These are phyloP conservation scores for Caenorhabditis sp. DNA, from an alignment of 2,888 invertebrate species.

Conservation along the genomic window DNA sequence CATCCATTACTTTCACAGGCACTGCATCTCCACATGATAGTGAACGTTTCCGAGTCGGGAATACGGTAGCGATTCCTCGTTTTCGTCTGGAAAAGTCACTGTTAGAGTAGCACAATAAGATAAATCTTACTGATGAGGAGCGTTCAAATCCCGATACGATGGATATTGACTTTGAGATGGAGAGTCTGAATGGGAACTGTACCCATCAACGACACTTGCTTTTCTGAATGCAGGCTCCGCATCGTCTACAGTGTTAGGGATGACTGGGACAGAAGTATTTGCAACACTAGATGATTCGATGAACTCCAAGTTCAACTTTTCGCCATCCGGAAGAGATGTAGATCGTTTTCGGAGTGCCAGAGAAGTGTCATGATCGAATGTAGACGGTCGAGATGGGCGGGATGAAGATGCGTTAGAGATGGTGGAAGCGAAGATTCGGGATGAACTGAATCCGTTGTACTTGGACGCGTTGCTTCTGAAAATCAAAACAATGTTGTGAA, in stretches of 20 bases:
- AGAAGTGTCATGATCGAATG: constrained; percentile 58
- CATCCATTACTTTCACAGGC: constrained; percentile 18
- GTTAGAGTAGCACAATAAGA: not conserved
- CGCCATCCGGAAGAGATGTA: constrained; percentile 77
- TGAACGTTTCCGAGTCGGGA: constrained; percentile 73
- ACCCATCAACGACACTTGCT: constrained; percentile 37
- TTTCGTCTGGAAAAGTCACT: constrained; percentile 58
- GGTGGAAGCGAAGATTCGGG: constrained; percentile 56
- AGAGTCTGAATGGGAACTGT: constrained; percentile 64
- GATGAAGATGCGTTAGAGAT: constrained; percentile 50
- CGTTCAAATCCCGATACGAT: constrained; percentile 68
- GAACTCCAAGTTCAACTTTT: constrained; percentile 70
- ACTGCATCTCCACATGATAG: constrained; percentile 72
- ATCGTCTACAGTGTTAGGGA: constrained; percentile 6
- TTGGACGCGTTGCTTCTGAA: constrained; percentile 37
- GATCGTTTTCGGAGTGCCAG: constrained; percentile 69
- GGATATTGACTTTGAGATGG: constrained; percentile 74
- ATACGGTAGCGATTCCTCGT: constrained; percentile 68
- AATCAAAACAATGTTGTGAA: not conserved
- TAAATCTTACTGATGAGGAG: constrained; percentile 48
- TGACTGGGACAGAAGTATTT: constrained; percentile 31
- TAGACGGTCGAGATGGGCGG: constrained; percentile 22
- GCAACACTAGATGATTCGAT: constrained; percentile 26
- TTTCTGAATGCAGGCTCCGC: constrained; percentile 34
- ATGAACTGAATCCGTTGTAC: constrained; percentile 53